Base-by-base conservation (phyloP, 2,113 vertebrate species). In the Pseudolaguvia tuberculata region DNA sequence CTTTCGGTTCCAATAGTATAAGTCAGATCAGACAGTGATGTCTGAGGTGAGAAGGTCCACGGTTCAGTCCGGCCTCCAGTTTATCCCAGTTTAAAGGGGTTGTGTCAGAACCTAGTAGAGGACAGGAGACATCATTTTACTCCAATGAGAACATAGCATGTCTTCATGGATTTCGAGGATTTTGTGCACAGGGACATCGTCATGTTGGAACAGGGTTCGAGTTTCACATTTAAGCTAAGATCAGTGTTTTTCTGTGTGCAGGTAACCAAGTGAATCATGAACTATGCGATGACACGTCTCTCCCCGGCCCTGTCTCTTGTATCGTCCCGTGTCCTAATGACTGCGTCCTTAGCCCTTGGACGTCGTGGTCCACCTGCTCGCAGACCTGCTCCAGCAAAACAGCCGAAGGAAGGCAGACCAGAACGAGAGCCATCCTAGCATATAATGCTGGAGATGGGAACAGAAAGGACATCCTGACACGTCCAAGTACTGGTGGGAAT, bases 301-400 rank as follows among this genome's bases (percentile, higher is more conserved):
- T 92, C 70, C 94, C 93, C 0, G 87, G 91, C 21, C 94, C 94
- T 0, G 90, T 93, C 4, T 84, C 80, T 75, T 98, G 97, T 0
- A 88, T 93, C 11, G 94, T 93, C 65, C 93, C 96, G 0, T 99
- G 97, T 87, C 92, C 94, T 0, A 94, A 91, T 83, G 95, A 98
- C 88, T 99, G 97, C 6, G 94, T 95, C 47, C 94, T 98, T 78
- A 98, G 93, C 72, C 69, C 82, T 21, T 99, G 97, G 97, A 95
- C 97, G 0, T 1, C 86, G 0, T 99, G 97, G 97, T 95, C 96
- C 39, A 93, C 93, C 66, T 99, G 97, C 84, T 99, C 97, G 0
- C 94, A 98, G 87, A 99, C 97, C 81, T 99, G 97, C 90, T 98
- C 97, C 0, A 94, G 97, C 4, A 99, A 98, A 87, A 96, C 92